A percentile compares a stretch with the other conserved stretches of the same genome.
These are phyloP conservation scores for Pollenia amentaria DNA, from an alignment of 2,888 invertebrate species.

Conservation along the genomic window DNA sequence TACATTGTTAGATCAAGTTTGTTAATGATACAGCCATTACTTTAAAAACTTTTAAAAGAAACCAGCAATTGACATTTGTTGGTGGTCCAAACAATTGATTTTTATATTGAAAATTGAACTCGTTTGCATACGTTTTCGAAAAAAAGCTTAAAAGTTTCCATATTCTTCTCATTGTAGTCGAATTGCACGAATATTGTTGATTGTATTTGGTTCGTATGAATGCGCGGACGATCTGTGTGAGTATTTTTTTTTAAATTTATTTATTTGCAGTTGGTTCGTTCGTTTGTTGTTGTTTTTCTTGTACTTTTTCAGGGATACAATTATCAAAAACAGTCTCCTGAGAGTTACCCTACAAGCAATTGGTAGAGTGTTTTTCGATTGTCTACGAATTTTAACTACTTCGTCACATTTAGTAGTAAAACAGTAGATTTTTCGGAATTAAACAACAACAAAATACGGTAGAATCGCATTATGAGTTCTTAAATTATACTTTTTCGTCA, in stretches of 20 bases:
- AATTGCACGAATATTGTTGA: constrained; percentile 48
- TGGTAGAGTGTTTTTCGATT: too few species aligned
- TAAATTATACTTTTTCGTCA: too few species aligned
- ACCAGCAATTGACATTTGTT: constrained; percentile 68
- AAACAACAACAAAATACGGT: too few species aligned
- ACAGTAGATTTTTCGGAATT: too few species aligned
- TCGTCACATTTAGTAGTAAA: too few species aligned
- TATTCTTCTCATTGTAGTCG: constrained; percentile 38
- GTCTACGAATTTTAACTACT: too few species aligned
- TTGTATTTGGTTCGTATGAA: constrained; percentile 15
- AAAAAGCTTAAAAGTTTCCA: neutral
- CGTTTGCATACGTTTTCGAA: constrained; percentile 61
- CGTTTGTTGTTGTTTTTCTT: constrained; percentile 37
- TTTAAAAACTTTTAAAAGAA: constrained; percentile 46
- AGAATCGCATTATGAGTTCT: too few species aligned
- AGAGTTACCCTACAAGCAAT: too few species aligned
- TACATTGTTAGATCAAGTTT: constrained; percentile 45
- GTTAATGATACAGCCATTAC: constrained; percentile 63
- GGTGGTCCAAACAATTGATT: constrained; percentile 74
- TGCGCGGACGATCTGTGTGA: constrained; percentile 41
- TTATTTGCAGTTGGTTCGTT: constrained; percentile 44
- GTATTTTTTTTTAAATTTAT: constrained; percentile 27
- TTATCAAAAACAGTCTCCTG: constrained; percentile 71
- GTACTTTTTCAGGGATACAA: constrained; percentile 68
- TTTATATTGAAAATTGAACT: constrained; percentile 66